Base-by-base conservation (phyloP, 2,797 vertebrate genomes). In the Leuciscus waleckii region DNA sequence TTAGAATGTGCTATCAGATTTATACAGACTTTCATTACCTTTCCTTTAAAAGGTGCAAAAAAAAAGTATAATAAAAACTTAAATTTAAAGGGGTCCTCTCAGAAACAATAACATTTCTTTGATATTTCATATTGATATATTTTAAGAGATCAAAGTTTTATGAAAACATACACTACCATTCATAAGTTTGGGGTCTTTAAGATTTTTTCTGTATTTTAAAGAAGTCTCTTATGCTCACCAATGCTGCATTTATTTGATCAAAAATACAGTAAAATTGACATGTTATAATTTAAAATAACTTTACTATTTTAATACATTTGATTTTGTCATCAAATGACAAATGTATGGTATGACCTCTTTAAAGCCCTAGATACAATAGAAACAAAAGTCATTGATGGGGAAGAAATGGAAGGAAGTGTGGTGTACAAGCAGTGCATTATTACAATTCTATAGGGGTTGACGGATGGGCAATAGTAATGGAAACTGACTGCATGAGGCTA, bases 401-500 rank as follows among this genome's bases (percentile, higher is more conserved):
- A 68, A 68, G 46, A 29, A 76, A 69, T 56, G 16, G 49, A 70
- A 56, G 46, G 70, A 35, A 74, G 70, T 58, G 8, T 29, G 21
- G 26, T 37, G 37, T 73, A 46, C 37, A 73, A 65, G 21, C 7
- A 65, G 29, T 65, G 29, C 29, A 75, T 75, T 65, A 75, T 63
- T 65, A 63, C 29, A 65, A 51, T 49, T 74, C 6, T 75, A 49
- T 49, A 82, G 70, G 81, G 56, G 43, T 16, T 6, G 16, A 49
- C 2, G 23, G 29, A 65, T 65, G 56, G 70, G 29, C 29, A 78
- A 11, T 75, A 49, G 73, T 56, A 84, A 77, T 21, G 46, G 17
- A 46, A 76, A 35, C 19, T 83, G 32, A 54, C 43, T 75, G 73
- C 73, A 51, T 68, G 43, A 61, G 29, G 4, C 81, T 74, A 71